Conservation (phyloP, 2,113 vertebrate genomes). For the Ctenomys sociabilis region DNA sequence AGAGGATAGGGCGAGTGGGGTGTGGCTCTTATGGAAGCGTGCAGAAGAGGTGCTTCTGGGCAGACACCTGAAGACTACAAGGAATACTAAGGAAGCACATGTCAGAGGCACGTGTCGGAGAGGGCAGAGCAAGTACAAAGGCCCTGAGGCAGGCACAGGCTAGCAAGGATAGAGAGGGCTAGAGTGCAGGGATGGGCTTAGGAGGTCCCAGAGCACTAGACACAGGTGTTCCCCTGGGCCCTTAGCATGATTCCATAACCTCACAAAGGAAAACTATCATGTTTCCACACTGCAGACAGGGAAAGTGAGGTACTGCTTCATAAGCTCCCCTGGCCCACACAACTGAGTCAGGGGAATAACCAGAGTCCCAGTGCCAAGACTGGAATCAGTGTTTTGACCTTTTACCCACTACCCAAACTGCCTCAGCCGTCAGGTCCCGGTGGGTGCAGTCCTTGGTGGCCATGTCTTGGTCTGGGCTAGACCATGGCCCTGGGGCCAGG, state of each 20-base stretch:
- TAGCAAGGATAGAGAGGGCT: background rate
- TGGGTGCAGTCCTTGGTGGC: background rate
- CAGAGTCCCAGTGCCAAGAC: background rate
- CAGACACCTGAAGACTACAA: background rate
- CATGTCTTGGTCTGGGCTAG: background rate
- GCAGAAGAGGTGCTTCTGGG: background rate
- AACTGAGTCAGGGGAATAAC: background rate
- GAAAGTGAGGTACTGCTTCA: background rate
- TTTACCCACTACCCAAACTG: background rate
- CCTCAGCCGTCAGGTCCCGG: background rate
- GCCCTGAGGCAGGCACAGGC: background rate
- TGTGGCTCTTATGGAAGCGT: background rate
- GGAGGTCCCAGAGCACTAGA: background rate
- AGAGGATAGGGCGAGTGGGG: accelerated
- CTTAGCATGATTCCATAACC: background rate
- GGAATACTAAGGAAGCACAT: background rate
- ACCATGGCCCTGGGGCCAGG: accelerated
- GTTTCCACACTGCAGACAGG: background rate
- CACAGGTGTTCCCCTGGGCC: background rate
- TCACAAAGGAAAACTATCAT: background rate
- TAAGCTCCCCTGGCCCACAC: background rate
- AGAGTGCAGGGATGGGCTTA: background rate
- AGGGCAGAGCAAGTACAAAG: background rate
- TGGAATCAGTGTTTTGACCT: background rate
- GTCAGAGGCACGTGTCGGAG: background rate